Evolutionary conservation across 1,140 invertebrate species (phyloP), one percentile per base, ranked within the genome.

Genomic region (Lordiphosa clarofinis): DNA sequence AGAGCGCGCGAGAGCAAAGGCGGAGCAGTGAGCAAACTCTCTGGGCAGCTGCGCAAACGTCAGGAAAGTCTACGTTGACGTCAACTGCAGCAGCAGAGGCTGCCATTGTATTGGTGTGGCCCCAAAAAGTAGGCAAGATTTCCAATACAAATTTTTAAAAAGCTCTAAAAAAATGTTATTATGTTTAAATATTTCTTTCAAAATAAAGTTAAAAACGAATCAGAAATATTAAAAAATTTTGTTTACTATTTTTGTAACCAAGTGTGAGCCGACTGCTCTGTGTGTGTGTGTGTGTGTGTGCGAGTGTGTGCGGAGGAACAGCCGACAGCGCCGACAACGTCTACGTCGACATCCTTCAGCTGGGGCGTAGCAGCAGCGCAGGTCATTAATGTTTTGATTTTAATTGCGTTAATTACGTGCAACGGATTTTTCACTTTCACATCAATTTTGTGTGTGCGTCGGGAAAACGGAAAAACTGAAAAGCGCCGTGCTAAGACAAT

Each of bases 361-460:
- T 37, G 39, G 35, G 48, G 21, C 37, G 21, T 43, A 50, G 58
- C 56, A 19, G 43, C 54, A 73, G 78, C 73, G 78, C 69, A 84
- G 86, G 86, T 87, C 86, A 88, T 88, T 88, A 88, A 84, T 86
- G 86, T 88, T 87, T 88, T 87, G 86, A 86, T 88, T 87, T 88
- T 87, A 88, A 88, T 88, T 88, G 86, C 74, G 86, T 88, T 88
- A 87, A 87, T 87, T 87, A 87, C 86, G 76, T 87, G 86, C 81
- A 73, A 75, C 86, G 86, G 86, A 79, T 87, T 87, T 84, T 84
- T 76, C 78, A 78, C 68, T 78, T 82, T 68, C 50, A 52, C 50
- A 47, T 15, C 38, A 60, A 40, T 21, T 38, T 28, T 28, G 24
- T 28, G 24, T 24, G 13, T 19, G 19, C 39, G 19, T 31, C 42